A percentile compares a stretch with the other conserved stretches of the same genome.
Conservation (phyloP, 1,140 invertebrate genomes). For the Melanaphis sacchari region DNA sequence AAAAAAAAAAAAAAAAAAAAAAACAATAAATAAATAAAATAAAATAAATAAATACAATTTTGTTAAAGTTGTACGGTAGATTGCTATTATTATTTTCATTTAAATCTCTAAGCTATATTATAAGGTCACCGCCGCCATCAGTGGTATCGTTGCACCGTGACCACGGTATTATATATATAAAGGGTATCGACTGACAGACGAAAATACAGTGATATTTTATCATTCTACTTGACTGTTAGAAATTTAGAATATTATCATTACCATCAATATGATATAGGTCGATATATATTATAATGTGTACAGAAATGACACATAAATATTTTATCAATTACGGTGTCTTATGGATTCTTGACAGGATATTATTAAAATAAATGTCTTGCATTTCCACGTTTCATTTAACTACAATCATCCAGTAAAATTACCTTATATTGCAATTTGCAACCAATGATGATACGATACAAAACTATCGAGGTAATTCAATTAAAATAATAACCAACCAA, state of each 20-base stretch:
- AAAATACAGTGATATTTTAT: neutral
- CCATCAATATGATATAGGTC: neutral
- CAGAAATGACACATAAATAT: neutral
- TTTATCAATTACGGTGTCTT: neutral
- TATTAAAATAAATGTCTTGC: neutral
- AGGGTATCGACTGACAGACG: neutral
- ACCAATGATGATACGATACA: neutral
- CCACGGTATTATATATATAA: neutral
- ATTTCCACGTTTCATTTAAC: slow-evolving; percentile 5
- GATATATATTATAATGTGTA: neutral
- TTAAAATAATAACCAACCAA: neutral
- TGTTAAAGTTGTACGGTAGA: neutral
- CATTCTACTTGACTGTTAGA: neutral
- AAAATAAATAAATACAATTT: too few species aligned
- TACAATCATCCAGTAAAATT: neutral
- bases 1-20: neutral
- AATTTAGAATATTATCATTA: neutral
- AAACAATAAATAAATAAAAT: too few species aligned
- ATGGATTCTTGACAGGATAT: neutral
- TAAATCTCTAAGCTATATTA: neutral
- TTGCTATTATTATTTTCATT: neutral
- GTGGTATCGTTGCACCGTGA: neutral
- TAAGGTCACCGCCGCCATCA: neutral
- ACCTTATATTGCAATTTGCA: neutral
- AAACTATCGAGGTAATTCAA: neutral